phyloP scores from a whole-genome alignment of 2,888 invertebrate species.

The Pardosa pseudoannulata region DNA sequence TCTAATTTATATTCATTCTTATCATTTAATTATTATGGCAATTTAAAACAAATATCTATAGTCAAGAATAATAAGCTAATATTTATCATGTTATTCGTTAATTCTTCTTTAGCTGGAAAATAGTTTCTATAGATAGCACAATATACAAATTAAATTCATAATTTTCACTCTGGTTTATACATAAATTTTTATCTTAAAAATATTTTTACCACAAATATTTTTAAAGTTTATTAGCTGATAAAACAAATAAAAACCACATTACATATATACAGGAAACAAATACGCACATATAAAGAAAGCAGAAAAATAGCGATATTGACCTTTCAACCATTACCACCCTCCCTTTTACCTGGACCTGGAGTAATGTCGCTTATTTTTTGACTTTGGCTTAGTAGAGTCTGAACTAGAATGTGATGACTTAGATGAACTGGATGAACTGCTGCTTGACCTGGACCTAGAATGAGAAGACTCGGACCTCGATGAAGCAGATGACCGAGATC shows the following conservation, averaged over 20 bases:
- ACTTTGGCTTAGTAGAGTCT: conserved; percentile 58
- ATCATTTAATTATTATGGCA: no score
- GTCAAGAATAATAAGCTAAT: no score
- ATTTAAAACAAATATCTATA: no score
- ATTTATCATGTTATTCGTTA: no score
- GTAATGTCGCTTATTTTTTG: conserved; percentile 49
- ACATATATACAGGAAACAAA: not conserved
- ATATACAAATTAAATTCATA: no score
- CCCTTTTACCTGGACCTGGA: conserved; percentile 74
- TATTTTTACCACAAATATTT: no score
- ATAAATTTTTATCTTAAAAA: no score
- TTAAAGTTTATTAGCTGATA: no score
- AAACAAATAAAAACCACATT: not conserved
- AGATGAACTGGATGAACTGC: conserved; percentile 53
- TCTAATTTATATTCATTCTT: no score
- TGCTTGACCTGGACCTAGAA: conserved; percentile 60
- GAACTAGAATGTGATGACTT: conserved; percentile 66
- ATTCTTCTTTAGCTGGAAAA: no score
- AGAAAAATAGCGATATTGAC: conserved; percentile 71
- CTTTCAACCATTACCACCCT: conserved; percentile 73
- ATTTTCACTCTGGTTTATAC: no score
- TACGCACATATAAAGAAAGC: conserved; percentile 6
- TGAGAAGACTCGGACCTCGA: conserved; percentile 28
- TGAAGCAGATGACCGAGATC: conserved; percentile 59
- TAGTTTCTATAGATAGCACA: no score